Base-by-base conservation (phyloP, 2,888 invertebrate genomes). In the Drosophila meridionalis region DNA sequence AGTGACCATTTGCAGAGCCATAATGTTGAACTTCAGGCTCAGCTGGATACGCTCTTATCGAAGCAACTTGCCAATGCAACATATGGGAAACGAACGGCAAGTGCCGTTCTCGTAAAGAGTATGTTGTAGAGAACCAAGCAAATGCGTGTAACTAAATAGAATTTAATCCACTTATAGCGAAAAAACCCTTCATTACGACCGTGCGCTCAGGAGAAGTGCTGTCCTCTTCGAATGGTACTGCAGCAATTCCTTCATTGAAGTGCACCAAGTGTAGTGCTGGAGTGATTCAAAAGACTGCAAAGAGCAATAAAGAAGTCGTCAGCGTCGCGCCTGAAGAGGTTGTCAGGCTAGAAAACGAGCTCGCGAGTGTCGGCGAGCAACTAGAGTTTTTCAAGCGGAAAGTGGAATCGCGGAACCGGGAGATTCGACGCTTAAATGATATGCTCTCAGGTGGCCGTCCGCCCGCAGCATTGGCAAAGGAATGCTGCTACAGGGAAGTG, bases 401-500 rank as follows among this genome's bases (percentile, higher is more conserved):
- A 88, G 94, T 93, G 38, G 93, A 93, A 67, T 82, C 92, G 0
- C 84, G 93, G 0, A 96, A 97, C 82, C 95, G 95, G 88, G 97
- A 97, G 94, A 96, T 97, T 82, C 92, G 94, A 40, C 94, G 97
- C 50, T 92, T 97, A 20, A 95, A 95, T 87, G 94, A 95, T 73
- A 93, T 96, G 90, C 92, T 96, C n/a, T 94, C 95, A 91, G 96
- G 96, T 56, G 97, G 96, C 2, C 94, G 96, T 75, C 95, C 96
- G 0, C 88, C 95, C 11, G 92, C 93, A 58, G 95, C 95, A 2
- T 91, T 96, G 43, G 95, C 93, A 61, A 95, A 94, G 90, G 96
- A 96, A 82, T 96, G 95, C 88, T 95, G 95, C 80, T 95, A 94
- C 80, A 95, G 94, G 79, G 95, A 94, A 82, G 93, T 94, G 53